Conservation (phyloP, 2,888 invertebrate genomes). For the Morinoia aosen region DNA sequence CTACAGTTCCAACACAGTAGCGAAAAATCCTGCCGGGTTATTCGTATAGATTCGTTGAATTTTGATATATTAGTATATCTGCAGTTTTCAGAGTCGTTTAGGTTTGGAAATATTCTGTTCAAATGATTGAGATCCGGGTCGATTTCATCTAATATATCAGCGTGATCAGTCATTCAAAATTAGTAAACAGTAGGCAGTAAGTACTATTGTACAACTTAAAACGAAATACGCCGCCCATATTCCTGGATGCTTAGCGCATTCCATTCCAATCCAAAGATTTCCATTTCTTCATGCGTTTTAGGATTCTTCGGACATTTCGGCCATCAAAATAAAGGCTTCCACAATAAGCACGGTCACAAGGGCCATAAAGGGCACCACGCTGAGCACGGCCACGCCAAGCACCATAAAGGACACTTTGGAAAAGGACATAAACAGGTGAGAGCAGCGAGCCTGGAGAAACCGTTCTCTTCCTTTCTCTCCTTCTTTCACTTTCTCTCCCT, state of each 20-base stretch:
- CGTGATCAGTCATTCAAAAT: too few species aligned
- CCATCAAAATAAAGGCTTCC: slow-evolving; percentile 46
- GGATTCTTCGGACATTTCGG: slow-evolving; percentile 50
- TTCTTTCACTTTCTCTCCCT: not conserved
- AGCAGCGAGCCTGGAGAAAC: not conserved
- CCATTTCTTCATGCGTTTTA: not conserved
- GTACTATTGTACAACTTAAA: too few species aligned
- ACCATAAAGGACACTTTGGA: not conserved
- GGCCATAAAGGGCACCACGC: slow-evolving; percentile 20
- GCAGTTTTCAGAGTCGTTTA: too few species aligned
- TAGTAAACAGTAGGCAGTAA: too few species aligned
- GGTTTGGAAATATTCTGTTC: too few species aligned
- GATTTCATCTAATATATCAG: too few species aligned
- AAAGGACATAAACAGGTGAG: not conserved
- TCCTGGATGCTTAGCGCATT: not conserved
- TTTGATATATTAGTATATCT: too few species aligned
- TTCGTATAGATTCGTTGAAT: too few species aligned
- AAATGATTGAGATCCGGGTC: too few species aligned
- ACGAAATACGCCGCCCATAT: not conserved
- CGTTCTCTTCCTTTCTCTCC: not conserved
- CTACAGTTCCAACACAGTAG: too few species aligned
- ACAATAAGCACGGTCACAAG: slow-evolving; percentile 54
- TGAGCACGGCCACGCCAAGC: slow-evolving; percentile 1
- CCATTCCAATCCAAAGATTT: too few species aligned
- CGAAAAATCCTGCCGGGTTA: too few species aligned